Conservation (phyloP, 2,797 vertebrate species). For the Pelodytes ibericus region DNA sequence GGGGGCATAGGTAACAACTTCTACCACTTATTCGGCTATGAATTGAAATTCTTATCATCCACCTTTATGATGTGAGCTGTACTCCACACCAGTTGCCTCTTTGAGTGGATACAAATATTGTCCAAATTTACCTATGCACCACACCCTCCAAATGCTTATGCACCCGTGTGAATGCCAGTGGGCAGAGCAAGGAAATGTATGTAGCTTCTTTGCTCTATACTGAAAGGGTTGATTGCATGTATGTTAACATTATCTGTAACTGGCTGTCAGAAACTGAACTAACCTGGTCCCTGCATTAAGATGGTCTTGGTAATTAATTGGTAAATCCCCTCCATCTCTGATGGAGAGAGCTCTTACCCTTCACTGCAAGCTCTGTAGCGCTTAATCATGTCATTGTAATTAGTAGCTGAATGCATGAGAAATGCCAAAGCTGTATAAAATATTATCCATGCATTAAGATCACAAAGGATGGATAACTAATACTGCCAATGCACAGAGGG, state of each 20-base stretch:
- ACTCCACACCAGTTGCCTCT: not conserved
- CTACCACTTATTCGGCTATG: not conserved
- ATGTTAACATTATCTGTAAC: not conserved
- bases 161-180: not conserved
- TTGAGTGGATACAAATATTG: not conserved
- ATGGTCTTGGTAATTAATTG: not conserved
- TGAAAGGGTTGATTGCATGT: not conserved
- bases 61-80: not conserved
- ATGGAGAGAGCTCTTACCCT: not conserved
- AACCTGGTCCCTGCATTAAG: not conserved
- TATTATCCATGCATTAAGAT: not conserved
- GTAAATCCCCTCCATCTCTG: too few relatives aligned
- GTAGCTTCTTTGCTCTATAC: not conserved
- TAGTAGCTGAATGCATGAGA: constrained; percentile 21
- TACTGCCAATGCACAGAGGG: too few relatives aligned
- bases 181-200: not conserved
- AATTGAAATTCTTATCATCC: not conserved
- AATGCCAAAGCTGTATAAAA: not conserved
- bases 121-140: too few relatives aligned
- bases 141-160: not conserved
- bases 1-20: not conserved
- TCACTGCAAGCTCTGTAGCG: not conserved
- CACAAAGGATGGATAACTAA: too few relatives aligned
- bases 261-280: not conserved
- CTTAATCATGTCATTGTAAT: constrained; percentile 18